Evolutionary conservation across 2,113 vertebrate genomes (phyloP).

Genomic region (Beaufortia kweichowensis): DNA sequence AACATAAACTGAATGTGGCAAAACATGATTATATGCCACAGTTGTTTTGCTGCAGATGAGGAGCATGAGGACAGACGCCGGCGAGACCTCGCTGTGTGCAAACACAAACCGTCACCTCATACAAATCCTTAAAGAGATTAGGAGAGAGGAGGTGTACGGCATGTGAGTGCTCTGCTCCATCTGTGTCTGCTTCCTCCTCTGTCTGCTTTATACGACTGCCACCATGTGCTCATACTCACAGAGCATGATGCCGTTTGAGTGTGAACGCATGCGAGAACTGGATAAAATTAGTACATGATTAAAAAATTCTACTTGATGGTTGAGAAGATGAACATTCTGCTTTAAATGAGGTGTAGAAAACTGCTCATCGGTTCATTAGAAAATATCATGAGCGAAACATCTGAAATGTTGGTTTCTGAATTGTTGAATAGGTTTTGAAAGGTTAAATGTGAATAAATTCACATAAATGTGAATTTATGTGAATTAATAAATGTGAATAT

Average conservation of each 20-base stretch:
- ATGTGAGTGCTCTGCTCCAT: not conserved
- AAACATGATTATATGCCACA: conserved; percentile 54
- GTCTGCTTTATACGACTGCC: conserved; percentile 15
- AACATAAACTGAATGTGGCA: conserved; percentile 41
- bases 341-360: not conserved
- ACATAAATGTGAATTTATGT: no score
- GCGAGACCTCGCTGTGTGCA: conserved; percentile 9
- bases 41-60: conserved; percentile 37
- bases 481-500: no score
- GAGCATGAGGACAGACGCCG: conserved; percentile 4
- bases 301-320: not conserved
- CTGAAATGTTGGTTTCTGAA: no score
- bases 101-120: conserved; percentile 28
- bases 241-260: not conserved
- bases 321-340: not conserved
- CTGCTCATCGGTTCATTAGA: no score
- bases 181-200: conserved; percentile 2
- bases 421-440: no score
- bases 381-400: no score
- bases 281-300: not conserved
- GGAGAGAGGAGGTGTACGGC: not conserved
- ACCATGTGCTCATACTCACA: conserved; percentile 10
- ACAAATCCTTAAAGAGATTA: conserved; percentile 26
- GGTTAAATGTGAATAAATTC: no score
- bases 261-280: not conserved